These are phyloP conservation scores for Pandemis heparana DNA, from an alignment of 2,888 invertebrate species.

Conservation along the genomic window DNA sequence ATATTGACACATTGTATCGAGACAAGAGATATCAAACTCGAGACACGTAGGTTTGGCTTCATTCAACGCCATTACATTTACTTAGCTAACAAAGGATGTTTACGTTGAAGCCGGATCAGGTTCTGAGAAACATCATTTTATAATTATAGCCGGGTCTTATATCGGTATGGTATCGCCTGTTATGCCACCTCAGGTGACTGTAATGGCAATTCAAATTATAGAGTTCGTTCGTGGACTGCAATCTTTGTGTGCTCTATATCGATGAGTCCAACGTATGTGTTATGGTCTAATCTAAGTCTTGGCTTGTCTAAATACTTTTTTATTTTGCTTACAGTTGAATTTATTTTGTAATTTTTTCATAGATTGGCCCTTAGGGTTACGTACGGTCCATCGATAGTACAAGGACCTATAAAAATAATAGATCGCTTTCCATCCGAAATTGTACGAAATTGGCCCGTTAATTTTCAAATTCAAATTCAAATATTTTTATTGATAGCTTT, in stretches of 20 bases:
- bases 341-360: not conserved
- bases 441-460: no score
- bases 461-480: no score
- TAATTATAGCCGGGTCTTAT: constrained; percentile 25
- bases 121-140: constrained; percentile 38
- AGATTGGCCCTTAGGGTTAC: not conserved
- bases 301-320: no score
- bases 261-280: no score
- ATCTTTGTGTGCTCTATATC: not conserved
- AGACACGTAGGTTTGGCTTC: constrained; percentile 8
- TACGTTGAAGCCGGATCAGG: constrained; percentile 25
- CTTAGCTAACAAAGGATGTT: constrained; percentile 40
- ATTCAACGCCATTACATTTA: constrained; percentile 27
- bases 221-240: not conserved
- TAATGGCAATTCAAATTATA: not conserved
- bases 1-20: constrained; percentile 19
- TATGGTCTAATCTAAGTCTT: no score
- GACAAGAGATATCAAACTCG: constrained; percentile 1
- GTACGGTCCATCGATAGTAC: no score
- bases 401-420: no score
- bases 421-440: no score
- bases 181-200: not conserved
- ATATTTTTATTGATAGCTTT: no score
- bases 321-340: not conserved
- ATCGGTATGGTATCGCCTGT: not conserved